Conservation (phyloP, 1,140 invertebrate genomes). For the Telenomus remus region DNA sequence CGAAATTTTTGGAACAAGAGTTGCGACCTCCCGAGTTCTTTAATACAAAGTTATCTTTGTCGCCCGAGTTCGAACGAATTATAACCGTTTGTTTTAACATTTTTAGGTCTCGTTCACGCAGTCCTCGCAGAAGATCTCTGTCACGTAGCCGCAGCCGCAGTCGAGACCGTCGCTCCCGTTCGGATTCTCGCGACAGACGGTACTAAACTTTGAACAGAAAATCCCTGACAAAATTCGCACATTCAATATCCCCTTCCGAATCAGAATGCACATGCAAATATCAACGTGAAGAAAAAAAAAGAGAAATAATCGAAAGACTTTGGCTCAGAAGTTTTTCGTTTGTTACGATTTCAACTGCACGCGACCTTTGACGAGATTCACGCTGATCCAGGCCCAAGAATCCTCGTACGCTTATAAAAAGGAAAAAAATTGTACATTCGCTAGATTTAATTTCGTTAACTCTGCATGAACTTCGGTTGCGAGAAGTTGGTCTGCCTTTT, state of each 20-base stretch:
- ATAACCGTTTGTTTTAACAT: slow-evolving; percentile 58
- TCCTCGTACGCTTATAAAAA: slow-evolving; percentile 18
- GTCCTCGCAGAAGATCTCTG: slow-evolving; percentile 71
- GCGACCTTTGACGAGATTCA: slow-evolving; percentile 20
- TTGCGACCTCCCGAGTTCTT: slow-evolving; percentile 34
- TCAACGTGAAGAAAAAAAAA: too few relatives aligned
- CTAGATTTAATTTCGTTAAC: background rate
- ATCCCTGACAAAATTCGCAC: slow-evolving; percentile 6
- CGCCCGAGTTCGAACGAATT: slow-evolving; percentile 27
- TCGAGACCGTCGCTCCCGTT: slow-evolving; percentile 73
- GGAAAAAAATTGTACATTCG: too few relatives aligned
- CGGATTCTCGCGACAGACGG: slow-evolving; percentile 75
- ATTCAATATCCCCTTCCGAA: slow-evolving; percentile 6
- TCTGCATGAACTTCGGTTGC: too few relatives aligned
- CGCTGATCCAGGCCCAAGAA: slow-evolving; percentile 3
- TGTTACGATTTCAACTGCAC: background rate
- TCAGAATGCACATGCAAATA: slow-evolving; percentile 9
- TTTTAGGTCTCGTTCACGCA: slow-evolving; percentile 74
- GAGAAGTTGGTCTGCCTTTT: background rate
- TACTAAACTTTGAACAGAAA: slow-evolving; percentile 60
- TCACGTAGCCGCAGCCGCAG: slow-evolving; percentile 72
- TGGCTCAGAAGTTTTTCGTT: background rate
- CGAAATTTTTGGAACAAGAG: background rate
- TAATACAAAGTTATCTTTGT: slow-evolving; percentile 38
- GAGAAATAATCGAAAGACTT: too few relatives aligned